Conservation (phyloP, 2,113 vertebrate species). For the Centrocercus urophasianus region DNA sequence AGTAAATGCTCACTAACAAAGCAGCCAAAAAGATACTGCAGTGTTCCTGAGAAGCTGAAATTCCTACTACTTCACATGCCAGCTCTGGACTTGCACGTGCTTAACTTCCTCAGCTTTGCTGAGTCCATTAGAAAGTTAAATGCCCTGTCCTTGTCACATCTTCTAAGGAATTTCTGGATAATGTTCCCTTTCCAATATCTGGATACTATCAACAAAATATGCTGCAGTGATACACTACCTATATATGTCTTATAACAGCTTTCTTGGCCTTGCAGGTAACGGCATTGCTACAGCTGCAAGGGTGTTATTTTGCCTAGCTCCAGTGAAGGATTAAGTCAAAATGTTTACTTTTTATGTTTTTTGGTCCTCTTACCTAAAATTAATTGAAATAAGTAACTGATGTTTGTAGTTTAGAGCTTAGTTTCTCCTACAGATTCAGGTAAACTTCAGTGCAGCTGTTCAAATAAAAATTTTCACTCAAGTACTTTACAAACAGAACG, state of each 20-base stretch:
- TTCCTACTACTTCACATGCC: background rate
- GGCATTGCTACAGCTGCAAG: background rate
- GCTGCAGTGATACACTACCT: background rate
- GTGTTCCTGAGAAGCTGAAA: background rate
- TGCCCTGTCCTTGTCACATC: background rate
- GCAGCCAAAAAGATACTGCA: background rate
- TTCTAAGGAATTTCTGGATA: background rate
- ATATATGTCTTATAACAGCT: background rate
- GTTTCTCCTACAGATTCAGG: background rate
- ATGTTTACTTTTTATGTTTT: background rate
- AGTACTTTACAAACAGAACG: background rate
- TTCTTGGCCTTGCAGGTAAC: fast-evolving
- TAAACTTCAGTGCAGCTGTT: background rate
- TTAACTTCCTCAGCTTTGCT: background rate
- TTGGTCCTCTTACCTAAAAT: background rate
- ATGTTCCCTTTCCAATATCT: background rate
- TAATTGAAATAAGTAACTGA: background rate
- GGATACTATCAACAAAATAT: background rate
- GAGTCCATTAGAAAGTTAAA: background rate
- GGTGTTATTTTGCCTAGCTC: background rate
- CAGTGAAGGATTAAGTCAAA: background rate
- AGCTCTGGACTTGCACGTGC: background rate
- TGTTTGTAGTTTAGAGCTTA: background rate
- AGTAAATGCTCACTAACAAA: background rate
- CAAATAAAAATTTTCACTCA: background rate